These are phyloP conservation scores for Panzeria rudis DNA, from an alignment of 2,888 invertebrate species.

Conservation along the genomic window DNA sequence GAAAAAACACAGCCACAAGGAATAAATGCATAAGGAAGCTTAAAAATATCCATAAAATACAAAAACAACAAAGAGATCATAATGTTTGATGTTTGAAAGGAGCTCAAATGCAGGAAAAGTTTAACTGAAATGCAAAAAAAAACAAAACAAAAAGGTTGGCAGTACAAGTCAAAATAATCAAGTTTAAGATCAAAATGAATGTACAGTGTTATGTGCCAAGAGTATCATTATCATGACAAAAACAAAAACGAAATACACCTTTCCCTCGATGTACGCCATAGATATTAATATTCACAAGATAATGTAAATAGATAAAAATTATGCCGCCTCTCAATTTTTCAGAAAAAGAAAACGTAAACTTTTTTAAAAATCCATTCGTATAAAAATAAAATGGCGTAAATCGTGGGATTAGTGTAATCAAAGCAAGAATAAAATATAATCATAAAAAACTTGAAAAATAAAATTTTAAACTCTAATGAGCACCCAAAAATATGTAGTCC, in stretches of 20 bases:
- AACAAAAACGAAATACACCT: conserved; percentile 4
- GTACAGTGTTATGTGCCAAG: background rate
- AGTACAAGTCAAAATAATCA: conserved; percentile 8
- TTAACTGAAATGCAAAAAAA: background rate
- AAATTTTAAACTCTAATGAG: too few species aligned
- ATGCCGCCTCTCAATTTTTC: too few species aligned
- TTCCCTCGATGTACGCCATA: background rate
- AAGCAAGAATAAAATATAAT: background rate
- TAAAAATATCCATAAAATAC: conserved; percentile 53
- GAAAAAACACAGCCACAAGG: conserved; percentile 47
- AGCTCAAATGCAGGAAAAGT: conserved; percentile 23
- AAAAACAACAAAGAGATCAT: conserved; percentile 52
- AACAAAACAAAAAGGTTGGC: background rate
- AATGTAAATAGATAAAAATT: too few species aligned
- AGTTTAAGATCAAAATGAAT: conserved; percentile 3
- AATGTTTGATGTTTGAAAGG: conserved; percentile 56
- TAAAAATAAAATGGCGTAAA: too few species aligned
- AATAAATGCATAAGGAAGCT: conserved; percentile 63
- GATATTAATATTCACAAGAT: too few species aligned
- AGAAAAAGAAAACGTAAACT: too few species aligned
- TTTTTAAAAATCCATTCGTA: too few species aligned
- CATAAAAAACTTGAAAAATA: background rate
- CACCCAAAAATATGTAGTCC: too few species aligned
- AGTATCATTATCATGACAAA: conserved; percentile 3
- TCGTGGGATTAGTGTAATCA: too few species aligned